These are phyloP conservation scores for Salpingus planirostris DNA, from an alignment of 2,888 invertebrate species.

Conservation along the genomic window DNA sequence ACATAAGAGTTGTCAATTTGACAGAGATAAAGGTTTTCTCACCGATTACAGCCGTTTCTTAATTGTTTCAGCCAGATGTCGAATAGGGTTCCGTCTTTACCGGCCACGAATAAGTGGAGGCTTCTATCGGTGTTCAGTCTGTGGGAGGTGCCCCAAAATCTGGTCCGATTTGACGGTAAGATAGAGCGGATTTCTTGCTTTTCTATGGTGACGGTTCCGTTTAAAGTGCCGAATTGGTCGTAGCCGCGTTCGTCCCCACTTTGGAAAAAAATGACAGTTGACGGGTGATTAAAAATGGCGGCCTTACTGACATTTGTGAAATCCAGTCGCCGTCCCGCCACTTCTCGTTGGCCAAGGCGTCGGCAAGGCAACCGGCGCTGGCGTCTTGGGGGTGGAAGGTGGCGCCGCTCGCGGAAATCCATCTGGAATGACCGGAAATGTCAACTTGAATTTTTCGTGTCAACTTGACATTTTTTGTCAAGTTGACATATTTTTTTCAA, in stretches of 20 bases:
- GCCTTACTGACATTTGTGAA: constrained; percentile 44
- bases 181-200: constrained; percentile 42
- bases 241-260: constrained; percentile 42
- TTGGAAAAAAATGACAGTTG: too few relatives aligned
- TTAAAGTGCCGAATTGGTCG: constrained; percentile 55
- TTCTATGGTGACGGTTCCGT: constrained; percentile 48
- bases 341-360: constrained; percentile 48
- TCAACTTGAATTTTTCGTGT: too few relatives aligned
- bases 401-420: constrained; percentile 45
- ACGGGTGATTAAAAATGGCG: too few relatives aligned
- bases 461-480: too few relatives aligned
- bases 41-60: constrained; percentile 49
- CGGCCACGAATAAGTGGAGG: constrained; percentile 31
- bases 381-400: constrained; percentile 49
- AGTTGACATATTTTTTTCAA: not conserved
- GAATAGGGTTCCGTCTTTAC: constrained; percentile 50
- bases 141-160: constrained; percentile 25
- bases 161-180: constrained; percentile 37
- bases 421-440: constrained; percentile 40
- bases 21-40: constrained; percentile 28
- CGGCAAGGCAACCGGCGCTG: constrained; percentile 46
- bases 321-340: constrained; percentile 53
- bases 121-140: constrained; percentile 23
- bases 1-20: not conserved
- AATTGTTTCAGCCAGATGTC: constrained; percentile 47